phyloP scores from a whole-genome alignment of 2,113 vertebrate genomes.

The Carassius carassius region DNA sequence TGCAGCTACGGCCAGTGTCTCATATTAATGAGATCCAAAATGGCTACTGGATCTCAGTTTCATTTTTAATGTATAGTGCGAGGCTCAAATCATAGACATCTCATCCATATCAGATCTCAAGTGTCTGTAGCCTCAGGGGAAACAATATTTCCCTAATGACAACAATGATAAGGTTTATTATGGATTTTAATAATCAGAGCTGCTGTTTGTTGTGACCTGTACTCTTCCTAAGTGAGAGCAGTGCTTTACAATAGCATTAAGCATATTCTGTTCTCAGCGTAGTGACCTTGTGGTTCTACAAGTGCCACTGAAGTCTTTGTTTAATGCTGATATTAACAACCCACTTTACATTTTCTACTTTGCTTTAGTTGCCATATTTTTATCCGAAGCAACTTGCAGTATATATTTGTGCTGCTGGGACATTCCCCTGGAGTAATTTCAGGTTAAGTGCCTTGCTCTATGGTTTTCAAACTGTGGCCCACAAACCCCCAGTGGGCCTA shows the following conservation, averaged over 20 bases:
- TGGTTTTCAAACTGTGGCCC: background rate
- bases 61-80: background rate
- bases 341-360: background rate
- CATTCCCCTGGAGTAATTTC: background rate
- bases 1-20: slow-evolving; percentile 30
- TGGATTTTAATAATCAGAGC: background rate
- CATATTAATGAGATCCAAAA: slow-evolving; percentile 43
- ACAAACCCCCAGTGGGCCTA: background rate
- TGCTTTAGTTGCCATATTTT: background rate
- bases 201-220: background rate
- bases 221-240: background rate
- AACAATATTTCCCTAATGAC: background rate
- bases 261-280: background rate
- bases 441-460: background rate
- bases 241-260: background rate
- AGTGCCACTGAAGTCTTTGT: background rate
- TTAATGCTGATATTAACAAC: background rate
- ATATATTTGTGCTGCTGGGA: background rate
- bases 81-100: slow-evolving; percentile 1
- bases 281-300: background rate
- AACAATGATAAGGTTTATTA: slow-evolving; percentile 10
- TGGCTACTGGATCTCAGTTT: slow-evolving; percentile 19
- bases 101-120: slow-evolving; percentile 15
- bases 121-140: background rate
- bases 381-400: background rate